Percentiles rank a stretch among this genome's conserved stretches.
Evolutionary conservation across 1,140 invertebrate genomes (phyloP).

Genomic region (Caenorhabditis tropicalis): DNA sequence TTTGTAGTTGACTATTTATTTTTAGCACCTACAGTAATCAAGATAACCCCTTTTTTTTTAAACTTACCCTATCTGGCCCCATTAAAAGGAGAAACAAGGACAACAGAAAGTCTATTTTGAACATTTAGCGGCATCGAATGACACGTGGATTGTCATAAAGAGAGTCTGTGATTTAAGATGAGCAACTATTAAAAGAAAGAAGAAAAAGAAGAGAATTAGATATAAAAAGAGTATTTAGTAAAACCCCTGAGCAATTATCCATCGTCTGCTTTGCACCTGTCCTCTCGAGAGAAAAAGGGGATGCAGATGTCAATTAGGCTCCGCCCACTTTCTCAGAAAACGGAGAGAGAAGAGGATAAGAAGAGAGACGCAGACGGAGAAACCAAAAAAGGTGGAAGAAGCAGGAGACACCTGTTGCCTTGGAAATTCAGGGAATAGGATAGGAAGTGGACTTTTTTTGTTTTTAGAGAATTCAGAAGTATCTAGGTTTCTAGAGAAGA

Average conservation of each 20-base stretch:
- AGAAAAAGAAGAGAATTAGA: background rate
- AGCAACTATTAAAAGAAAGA: background rate
- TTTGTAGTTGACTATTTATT: too few relatives aligned
- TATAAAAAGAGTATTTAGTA: background rate
- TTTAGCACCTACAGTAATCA: too few relatives aligned
- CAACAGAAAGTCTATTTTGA: background rate
- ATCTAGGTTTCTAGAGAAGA: too few relatives aligned
- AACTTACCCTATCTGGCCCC: background rate
- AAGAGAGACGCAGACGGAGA: background rate
- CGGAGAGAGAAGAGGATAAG: background rate
- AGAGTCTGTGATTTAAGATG: background rate
- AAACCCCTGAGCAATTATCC: background rate
- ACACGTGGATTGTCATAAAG: slow-evolving; percentile 3
- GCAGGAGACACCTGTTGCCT: background rate
- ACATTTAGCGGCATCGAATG: slow-evolving; percentile 30
- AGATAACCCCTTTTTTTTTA: too few relatives aligned
- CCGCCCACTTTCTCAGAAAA: slow-evolving; percentile 15
- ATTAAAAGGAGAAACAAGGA: background rate
- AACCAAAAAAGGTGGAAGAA: background rate
- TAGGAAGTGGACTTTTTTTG: too few relatives aligned
- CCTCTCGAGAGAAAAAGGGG: background rate
- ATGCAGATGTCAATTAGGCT: background rate
- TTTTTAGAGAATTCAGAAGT: too few relatives aligned
- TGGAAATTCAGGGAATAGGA: background rate
- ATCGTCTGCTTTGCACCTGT: background rate